Base-by-base conservation (phyloP, 2,888 invertebrate species). In the Sericinus montela region DNA sequence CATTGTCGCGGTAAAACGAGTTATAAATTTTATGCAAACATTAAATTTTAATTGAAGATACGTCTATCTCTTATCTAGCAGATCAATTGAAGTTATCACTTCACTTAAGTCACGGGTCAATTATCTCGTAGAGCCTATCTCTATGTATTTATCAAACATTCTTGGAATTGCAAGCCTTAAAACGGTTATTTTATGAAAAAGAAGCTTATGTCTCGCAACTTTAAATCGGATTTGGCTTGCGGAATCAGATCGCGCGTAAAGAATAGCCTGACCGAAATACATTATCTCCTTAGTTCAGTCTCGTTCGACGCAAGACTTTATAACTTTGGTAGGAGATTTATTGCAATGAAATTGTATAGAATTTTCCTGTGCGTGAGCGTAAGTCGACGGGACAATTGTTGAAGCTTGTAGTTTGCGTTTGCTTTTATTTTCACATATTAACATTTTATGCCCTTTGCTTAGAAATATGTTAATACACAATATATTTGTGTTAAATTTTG, bases 321-420 rank as follows among this genome's bases (percentile, higher is more conserved):
- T 73, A 83, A 77, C 76, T 79, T 63, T 44, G 60, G 56, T 60
- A 56, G 57, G 60, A 75, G 77, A 85, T 84, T 83, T 85, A 85
- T 84, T 72, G 70, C 75, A 80, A 79, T 80, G 78, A 81, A 83
- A 80, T 75, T 70, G 74, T 72, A 75, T 64, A 69, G 73, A 73
- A 68, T 78, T 79, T 76, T 72, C 71, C 66, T 74, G 71, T 71
- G 73, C 74, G 77, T 75, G 75, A 78, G 72, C 72, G 67, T 70
- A 67, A 69, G 65, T 71, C 64, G 66, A 61, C 58, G 62, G 66
- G 67, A 63, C 61, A 67, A 70, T 79, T 77, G 77, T 80, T 80
- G 80, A 80, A 75, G 73, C 28, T 30, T 28, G 66, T 29, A 29
- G 10, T 69, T 65, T 58, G 62, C 57, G 69, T 72, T 61, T 60